Conservation (phyloP, 2,797 vertebrate genomes). For the Sitta carolinensis region DNA sequence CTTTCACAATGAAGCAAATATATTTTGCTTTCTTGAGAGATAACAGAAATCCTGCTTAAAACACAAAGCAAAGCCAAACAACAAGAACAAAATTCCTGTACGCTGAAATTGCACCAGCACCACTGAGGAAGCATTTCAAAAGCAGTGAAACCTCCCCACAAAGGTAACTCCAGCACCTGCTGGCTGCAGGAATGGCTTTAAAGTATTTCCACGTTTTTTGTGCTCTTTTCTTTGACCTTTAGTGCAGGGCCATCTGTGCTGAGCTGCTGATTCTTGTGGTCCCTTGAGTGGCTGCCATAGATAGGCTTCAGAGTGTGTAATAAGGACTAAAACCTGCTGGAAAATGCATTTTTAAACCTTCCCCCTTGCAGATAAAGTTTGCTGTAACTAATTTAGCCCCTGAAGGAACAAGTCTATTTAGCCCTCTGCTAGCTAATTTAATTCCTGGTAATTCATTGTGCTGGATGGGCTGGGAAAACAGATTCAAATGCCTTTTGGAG, state of each 20-base stretch:
- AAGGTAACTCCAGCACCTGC: not conserved
- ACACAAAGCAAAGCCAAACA: not conserved
- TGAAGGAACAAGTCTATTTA: conserved; percentile 20
- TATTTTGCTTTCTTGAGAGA: not conserved
- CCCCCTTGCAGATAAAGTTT: not conserved
- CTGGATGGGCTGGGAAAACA: not conserved
- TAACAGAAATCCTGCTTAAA: not conserved
- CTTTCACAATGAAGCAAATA: not conserved
- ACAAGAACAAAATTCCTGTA: no score
- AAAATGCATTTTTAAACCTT: not conserved
- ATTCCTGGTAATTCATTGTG: conserved; percentile 14
- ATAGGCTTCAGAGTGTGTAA: not conserved
- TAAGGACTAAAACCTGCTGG: not conserved
- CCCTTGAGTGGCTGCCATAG: not conserved
- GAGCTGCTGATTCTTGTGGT: not conserved
- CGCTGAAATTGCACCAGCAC: not conserved
- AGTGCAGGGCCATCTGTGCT: conserved; percentile 16
- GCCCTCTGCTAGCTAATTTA: conserved; percentile 5
- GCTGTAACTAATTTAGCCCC: conserved; percentile 5
- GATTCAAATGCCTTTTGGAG: not conserved
- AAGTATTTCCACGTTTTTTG: not conserved
- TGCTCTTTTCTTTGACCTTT: conserved; percentile 31
- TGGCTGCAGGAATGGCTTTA: not conserved
- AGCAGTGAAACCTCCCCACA: not conserved
- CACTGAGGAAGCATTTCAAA: not conserved